A percentile compares a stretch with the other conserved stretches of the same genome.
These are phyloP conservation scores for Oenanthe oenanthe DNA, from an alignment of 2,113 vertebrate genomes.

Conservation along the genomic window DNA sequence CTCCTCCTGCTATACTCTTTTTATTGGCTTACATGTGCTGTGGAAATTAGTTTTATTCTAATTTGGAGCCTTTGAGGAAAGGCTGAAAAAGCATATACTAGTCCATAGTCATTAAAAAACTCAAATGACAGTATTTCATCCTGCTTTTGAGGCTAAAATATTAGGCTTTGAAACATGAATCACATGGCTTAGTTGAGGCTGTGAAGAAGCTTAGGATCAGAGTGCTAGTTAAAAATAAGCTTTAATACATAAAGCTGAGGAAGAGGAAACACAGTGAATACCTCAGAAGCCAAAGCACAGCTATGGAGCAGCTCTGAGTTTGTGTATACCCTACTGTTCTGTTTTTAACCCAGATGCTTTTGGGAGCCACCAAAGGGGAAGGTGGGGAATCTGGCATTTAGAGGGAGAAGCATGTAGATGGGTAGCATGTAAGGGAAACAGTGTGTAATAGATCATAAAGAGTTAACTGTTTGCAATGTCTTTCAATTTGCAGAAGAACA, in stretches of 20 bases:
- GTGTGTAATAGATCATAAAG: not conserved
- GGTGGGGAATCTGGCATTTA: not conserved
- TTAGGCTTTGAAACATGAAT: constrained; percentile 55
- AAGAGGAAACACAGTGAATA: not conserved
- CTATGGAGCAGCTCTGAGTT: constrained; percentile 6
- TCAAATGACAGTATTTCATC: constrained; percentile 67
- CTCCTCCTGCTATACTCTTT: constrained; percentile 42
- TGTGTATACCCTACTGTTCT: not conserved
- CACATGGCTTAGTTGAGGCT: constrained; percentile 49
- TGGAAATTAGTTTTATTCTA: constrained; percentile 69
- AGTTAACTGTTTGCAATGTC: not conserved
- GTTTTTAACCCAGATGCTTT: not conserved
- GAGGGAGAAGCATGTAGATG: not conserved
- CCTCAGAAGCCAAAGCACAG: not conserved
- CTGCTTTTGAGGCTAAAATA: constrained; percentile 58
- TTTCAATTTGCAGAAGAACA: not conserved
- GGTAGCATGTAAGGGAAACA: not conserved
- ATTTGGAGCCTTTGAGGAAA: constrained; percentile 65
- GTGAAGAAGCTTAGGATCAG: constrained; percentile 57
- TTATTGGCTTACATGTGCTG: constrained; percentile 53
- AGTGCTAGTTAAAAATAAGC: constrained; percentile 63
- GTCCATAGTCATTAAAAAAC: constrained; percentile 61
- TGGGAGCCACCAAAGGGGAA: not conserved
- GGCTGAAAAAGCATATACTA: constrained; percentile 47
- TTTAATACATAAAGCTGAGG: constrained; percentile 52